phyloP scores from a whole-genome alignment of 2,888 invertebrate species.

The Ormia ochracea region DNA sequence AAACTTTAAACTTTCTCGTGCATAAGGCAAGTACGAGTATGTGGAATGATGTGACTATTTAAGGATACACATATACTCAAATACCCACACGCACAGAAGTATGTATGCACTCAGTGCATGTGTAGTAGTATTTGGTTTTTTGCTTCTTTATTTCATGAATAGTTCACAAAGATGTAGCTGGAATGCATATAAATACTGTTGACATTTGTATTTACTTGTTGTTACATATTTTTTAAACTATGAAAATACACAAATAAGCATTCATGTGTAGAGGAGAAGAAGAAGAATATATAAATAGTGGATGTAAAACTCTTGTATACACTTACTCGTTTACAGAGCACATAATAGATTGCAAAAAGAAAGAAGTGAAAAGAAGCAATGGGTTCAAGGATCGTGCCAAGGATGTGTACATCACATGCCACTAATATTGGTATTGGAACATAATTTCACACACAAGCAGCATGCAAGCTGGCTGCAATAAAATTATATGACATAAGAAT shows the following conservation, averaged over 20 bases:
- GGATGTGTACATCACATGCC: slow-evolving; percentile 43
- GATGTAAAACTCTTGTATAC: slow-evolving; percentile 3
- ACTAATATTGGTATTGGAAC: slow-evolving; percentile 17
- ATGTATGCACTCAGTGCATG: neutral
- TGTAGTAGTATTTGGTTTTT: neutral
- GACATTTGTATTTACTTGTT: slow-evolving; percentile 61
- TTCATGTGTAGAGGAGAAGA: neutral
- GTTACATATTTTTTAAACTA: slow-evolving; percentile 49
- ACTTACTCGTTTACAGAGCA: neutral
- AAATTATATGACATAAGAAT: slow-evolving; percentile 18
- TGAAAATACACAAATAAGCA: slow-evolving; percentile 33
- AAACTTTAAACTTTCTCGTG: slow-evolving; percentile 56
- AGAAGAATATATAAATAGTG: neutral
- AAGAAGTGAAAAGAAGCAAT: slow-evolving; percentile 2
- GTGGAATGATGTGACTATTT: slow-evolving; percentile 19
- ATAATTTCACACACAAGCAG: neutral
- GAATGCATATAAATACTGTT: slow-evolving; percentile 56
- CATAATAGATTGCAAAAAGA: neutral
- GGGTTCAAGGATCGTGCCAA: slow-evolving; percentile 55
- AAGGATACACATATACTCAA: neutral
- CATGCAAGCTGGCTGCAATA: slow-evolving; percentile 1
- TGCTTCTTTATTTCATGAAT: slow-evolving; percentile 49
- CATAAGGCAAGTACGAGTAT: slow-evolving; percentile 36
- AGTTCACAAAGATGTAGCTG: slow-evolving; percentile 49
- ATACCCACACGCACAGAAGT: too few relatives aligned